Percentiles rank a stretch among this genome's conserved stretches.
Evolutionary conservation across 2,888 invertebrate species (phyloP).

Genomic region (Acanthopleura granulata): DNA sequence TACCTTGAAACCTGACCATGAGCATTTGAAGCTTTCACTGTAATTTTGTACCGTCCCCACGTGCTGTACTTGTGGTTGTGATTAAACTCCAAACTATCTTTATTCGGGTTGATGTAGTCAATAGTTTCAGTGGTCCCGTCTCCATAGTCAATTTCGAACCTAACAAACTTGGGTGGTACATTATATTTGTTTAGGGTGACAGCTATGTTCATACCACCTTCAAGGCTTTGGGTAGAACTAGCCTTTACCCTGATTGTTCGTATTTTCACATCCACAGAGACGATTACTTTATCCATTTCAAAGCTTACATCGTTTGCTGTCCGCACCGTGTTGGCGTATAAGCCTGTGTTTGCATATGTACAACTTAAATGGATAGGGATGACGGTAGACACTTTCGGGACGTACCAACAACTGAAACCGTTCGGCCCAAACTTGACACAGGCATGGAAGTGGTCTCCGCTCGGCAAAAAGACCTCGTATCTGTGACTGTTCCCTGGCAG

Average conservation of each 20-base stretch:
- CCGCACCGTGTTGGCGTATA: constrained; percentile 45
- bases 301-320: constrained; percentile 57
- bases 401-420: constrained; percentile 40
- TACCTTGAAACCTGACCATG: constrained; percentile 45
- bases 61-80: constrained; percentile 50
- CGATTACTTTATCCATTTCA: constrained; percentile 33
- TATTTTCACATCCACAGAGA: constrained; percentile 64
- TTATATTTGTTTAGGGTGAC: constrained; percentile 52
- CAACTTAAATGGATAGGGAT: constrained; percentile 39
- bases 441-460: constrained; percentile 51
- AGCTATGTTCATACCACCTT: constrained; percentile 42
- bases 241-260: constrained; percentile 35
- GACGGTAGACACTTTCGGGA: constrained; percentile 35
- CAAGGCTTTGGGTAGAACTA: constrained; percentile 47
- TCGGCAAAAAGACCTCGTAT: constrained; percentile 47
- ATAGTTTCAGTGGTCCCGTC: constrained; percentile 43
- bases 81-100: constrained; percentile 39
- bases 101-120: constrained; percentile 24
- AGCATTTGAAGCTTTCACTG: constrained; percentile 55
- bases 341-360: constrained; percentile 49
- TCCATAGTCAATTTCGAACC: constrained; percentile 51
- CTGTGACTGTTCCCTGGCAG: constrained; percentile 47
- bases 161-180: constrained; percentile 47
- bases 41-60: constrained; percentile 63
- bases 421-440: constrained; percentile 54